These are phyloP conservation scores for Lycocorax pyrrhopterus DNA, from an alignment of 2,113 vertebrate genomes.

Conservation along the genomic window DNA sequence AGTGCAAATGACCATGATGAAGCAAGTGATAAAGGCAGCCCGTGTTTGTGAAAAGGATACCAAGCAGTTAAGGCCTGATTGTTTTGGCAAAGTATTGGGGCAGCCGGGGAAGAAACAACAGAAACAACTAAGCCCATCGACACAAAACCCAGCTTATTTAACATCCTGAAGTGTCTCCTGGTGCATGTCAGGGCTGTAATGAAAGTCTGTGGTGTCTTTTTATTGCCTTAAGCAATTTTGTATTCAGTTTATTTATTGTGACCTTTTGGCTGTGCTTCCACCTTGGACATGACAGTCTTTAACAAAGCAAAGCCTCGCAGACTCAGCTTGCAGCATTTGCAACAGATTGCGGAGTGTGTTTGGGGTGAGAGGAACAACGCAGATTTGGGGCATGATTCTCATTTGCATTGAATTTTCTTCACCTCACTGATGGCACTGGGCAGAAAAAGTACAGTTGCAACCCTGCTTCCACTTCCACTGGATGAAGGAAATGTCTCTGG, in stretches of 20 bases:
- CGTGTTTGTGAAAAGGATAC: not conserved
- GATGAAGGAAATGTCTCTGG: not conserved
- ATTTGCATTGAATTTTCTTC: not conserved
- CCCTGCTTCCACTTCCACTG: not conserved
- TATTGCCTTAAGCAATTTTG: constrained; percentile 17
- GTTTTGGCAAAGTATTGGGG: not conserved
- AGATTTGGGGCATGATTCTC: not conserved
- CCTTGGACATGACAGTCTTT: not conserved
- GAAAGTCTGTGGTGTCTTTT: not conserved
- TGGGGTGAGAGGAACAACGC: not conserved
- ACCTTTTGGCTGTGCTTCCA: constrained; percentile 27
- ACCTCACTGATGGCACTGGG: not conserved
- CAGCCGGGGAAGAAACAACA: not conserved
- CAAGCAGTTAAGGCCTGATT: not conserved
- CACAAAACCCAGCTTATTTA: not conserved
- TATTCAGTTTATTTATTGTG: constrained; percentile 31
- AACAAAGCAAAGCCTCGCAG: not conserved
- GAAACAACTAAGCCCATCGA: not conserved
- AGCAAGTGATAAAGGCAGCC: constrained; percentile 10
- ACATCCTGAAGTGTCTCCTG: not conserved
- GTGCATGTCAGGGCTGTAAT: not conserved
- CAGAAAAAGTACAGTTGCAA: not conserved
- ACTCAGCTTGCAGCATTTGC: not conserved
- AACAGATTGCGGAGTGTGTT: not conserved
- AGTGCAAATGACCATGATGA: constrained; percentile 37